These are phyloP conservation scores for Cecropterus lyciades DNA, from an alignment of 1,140 invertebrate genomes.

Conservation along the genomic window DNA sequence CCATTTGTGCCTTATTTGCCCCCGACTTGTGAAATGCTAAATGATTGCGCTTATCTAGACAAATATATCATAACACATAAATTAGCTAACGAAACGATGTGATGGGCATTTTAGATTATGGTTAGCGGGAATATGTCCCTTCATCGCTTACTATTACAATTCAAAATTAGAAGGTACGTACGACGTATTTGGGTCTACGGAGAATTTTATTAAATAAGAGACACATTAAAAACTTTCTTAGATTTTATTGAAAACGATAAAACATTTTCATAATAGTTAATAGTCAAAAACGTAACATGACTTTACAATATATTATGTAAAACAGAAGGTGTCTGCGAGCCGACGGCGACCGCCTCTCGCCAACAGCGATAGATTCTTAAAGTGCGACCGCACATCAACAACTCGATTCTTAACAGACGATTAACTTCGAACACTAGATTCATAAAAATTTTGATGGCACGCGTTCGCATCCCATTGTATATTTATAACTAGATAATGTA, in stretches of 20 bases:
- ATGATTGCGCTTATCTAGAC: too few species aligned
- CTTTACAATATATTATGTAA: slow-evolving; percentile 46
- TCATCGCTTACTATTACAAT: too few species aligned
- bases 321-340: slow-evolving; percentile 38
- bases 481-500: slow-evolving; percentile 27
- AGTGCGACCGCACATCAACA: slow-evolving; percentile 20
- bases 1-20: too few species aligned
- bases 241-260: slow-evolving; percentile 77
- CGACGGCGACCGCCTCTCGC: slow-evolving; percentile 22
- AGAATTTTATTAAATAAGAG: slow-evolving; percentile 32
- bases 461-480: slow-evolving; percentile 29
- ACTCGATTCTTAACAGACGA: slow-evolving; percentile 10
- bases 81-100: too few species aligned
- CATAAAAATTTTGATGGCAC: slow-evolving; percentile 8
- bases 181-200: too few species aligned
- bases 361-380: slow-evolving; percentile 37
- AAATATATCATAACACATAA: too few species aligned
- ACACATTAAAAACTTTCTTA: slow-evolving; percentile 54
- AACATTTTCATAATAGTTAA: slow-evolving; percentile 69
- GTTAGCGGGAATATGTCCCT: too few species aligned
- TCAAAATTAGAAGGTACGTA: too few species aligned
- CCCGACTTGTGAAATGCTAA: too few species aligned
- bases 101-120: too few species aligned
- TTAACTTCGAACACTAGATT: slow-evolving; percentile 12
- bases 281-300: slow-evolving; percentile 71